Percentiles rank a stretch among this genome's conserved stretches.
Conservation (phyloP, 92 coral and sea anemone genomes). For the Phenganax stokvisi region DNA sequence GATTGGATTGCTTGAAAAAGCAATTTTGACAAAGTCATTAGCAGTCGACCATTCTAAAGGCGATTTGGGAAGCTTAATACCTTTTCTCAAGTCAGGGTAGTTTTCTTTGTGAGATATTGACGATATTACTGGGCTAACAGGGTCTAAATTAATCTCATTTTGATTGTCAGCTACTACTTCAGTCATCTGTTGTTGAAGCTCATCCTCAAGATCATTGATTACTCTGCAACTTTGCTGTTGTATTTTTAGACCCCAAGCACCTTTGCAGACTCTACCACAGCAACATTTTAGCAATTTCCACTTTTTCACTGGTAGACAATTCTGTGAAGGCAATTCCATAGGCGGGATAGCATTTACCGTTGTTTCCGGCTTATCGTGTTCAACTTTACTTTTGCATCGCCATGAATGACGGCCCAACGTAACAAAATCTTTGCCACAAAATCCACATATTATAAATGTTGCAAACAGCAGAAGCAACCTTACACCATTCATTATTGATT, state of each 20-base stretch:
- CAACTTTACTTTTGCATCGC: background rate
- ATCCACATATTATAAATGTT: background rate
- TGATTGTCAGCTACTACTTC: background rate
- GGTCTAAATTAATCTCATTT: background rate
- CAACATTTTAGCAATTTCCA: background rate
- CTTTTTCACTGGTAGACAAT: background rate
- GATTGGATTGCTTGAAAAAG: constrained; percentile 26
- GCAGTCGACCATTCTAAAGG: constrained; percentile 13
- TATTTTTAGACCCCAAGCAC: too few species aligned
- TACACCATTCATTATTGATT: background rate
- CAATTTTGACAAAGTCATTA: constrained; percentile 7
- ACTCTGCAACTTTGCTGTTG: too few species aligned
- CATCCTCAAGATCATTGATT: background rate
- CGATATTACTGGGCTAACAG: too few species aligned
- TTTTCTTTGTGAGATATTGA: background rate
- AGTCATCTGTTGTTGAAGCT: background rate
- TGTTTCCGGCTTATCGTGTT: background rate
- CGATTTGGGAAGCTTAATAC: constrained; percentile 9
- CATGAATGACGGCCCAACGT: constrained; percentile 5
- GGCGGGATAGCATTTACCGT: background rate
- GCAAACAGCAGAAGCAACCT: background rate
- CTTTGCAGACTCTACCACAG: too few species aligned
- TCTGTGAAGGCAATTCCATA: background rate
- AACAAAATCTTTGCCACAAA: background rate
- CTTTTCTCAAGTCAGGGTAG: constrained; percentile 2